Conservation (phyloP, 2,797 vertebrate genomes). For the Sebastes iracundus region DNA sequence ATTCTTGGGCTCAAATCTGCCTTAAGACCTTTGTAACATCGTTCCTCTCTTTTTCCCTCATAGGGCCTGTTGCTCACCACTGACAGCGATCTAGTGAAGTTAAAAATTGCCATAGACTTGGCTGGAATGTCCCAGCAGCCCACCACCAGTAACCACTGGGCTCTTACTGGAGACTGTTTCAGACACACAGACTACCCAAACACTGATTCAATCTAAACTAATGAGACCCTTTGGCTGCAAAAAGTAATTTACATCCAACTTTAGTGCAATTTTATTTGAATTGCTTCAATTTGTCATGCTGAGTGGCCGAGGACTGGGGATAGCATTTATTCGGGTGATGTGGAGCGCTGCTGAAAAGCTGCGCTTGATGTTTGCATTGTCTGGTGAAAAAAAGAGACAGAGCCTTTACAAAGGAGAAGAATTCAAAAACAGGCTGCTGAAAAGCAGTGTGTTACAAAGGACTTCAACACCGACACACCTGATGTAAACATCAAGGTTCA, state of each 20-base stretch:
- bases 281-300: not conserved
- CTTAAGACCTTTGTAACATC: not conserved
- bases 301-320: not conserved
- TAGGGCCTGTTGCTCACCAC: not conserved
- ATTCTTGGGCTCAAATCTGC: not conserved
- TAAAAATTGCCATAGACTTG: constrained; percentile 8
- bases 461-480: constrained; percentile 46
- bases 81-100: constrained; percentile 1
- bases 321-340: not conserved
- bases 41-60: not conserved
- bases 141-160: constrained; percentile 47
- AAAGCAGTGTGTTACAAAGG: constrained; percentile 6
- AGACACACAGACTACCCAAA: constrained; percentile 40
- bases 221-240: constrained; percentile 30
- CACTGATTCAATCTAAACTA: constrained; percentile 29
- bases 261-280: constrained; percentile 20
- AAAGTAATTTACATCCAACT: constrained; percentile 35
- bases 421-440: not conserved
- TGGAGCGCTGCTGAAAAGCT: not conserved
- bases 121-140: constrained; percentile 47
- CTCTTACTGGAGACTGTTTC: constrained; percentile 35
- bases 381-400: not conserved
- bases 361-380: not conserved
- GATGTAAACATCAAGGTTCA: constrained; percentile 55
- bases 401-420: not conserved